Evolutionary conservation across 1,140 invertebrate genomes (phyloP), one percentile per base, ranked within the genome.

Genomic region (Centruroides vittatus): DNA sequence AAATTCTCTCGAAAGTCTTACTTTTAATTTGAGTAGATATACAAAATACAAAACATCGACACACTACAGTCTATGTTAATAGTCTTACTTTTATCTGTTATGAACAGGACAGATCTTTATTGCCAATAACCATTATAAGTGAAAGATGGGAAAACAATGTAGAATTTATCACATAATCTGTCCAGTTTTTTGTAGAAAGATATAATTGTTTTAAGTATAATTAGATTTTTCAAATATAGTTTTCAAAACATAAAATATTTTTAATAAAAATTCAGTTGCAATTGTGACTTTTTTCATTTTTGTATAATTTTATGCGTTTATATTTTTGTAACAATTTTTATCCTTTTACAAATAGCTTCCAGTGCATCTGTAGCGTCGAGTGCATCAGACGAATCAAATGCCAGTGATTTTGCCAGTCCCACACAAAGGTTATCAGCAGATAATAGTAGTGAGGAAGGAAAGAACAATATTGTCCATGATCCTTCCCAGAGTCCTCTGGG

Each of bases 301-400:
- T 34, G 50, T 34, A 34, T 41, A 5, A 0, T 41, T 41, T 41
- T 41, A 3, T n/a, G 5, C 3, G 23, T 51, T 51, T n/a, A 34
- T n/a, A 51, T 6, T 13, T 34, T 51, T 51, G 10, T 51, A 13
- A 13, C 23, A 51, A n/a, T 34, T 5, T 13, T 34, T 41, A 41
- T 41, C 1, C 7, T 3, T 57, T n/a, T 51, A 6, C 41, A 36
- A 10, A 8, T 49, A 57, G 62, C 62, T 59, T 63, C 62, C 13
- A 63, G 62, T 60, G 62, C 62, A 57, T 63, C 62, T 48, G 63
- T 65, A 57, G 58, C 61, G 46, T 66, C 65, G 34, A 61, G 62
- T 59, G 66, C 66, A 35, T 65, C 64, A 50, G 66, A 67, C 54
- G 62, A 68, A 58, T 64, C 62, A 11, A 64, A 63, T 48, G 61